Evolutionary conservation across 2,888 invertebrate species (phyloP), one percentile per base, ranked within the genome.

Genomic region (Dolomedes plantarius): DNA sequence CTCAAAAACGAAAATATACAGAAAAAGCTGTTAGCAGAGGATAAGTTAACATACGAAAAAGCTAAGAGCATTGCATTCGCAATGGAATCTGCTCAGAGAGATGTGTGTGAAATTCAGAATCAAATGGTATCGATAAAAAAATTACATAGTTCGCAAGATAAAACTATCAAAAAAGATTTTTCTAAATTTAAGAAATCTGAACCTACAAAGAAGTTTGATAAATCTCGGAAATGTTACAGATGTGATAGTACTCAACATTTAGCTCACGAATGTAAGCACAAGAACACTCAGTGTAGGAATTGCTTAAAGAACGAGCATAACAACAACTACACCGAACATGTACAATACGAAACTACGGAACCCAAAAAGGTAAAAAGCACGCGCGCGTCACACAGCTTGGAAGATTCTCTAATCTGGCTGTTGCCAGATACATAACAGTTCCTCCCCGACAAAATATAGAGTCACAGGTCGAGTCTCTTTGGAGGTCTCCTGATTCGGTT

Each of bases 231-330:
- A 75, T 75, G 75, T 75, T 75, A 75, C 75, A 75, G 75, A 75
- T 75, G 75, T 75, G 75, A 75, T 75, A 75, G 75, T 75, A 75
- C 75, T 75, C 75, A 75, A 75, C 75, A 75, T 75, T 75, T 75
- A 72, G 72, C 72, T 72, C 72, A 72, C 72, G 72, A 72, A 72
- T 50, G 50, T 72, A 72, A 72, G 72, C 72, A 72, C 72, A 72
- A 72, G 72, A 72, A 72, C 50, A 72, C 72, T 72, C 72, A 72
- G 72, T 72, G 72, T 72, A 72, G 31, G 72, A 72, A 72, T 71
- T 71, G 67, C 67, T n/a, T n/a, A n/a, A n/a, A n/a, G n/a, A n/a
- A n/a, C n/a, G n/a, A n/a, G n/a, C n/a, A n/a, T n/a, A n/a, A n/a
- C n/a, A n/a, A n/a, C n/a, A n/a, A n/a, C n/a, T n/a, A n/a, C n/a